Evolutionary conservation across 2,113 vertebrate genomes (phyloP).

Genomic region (Sylvilagus bachmani): DNA sequence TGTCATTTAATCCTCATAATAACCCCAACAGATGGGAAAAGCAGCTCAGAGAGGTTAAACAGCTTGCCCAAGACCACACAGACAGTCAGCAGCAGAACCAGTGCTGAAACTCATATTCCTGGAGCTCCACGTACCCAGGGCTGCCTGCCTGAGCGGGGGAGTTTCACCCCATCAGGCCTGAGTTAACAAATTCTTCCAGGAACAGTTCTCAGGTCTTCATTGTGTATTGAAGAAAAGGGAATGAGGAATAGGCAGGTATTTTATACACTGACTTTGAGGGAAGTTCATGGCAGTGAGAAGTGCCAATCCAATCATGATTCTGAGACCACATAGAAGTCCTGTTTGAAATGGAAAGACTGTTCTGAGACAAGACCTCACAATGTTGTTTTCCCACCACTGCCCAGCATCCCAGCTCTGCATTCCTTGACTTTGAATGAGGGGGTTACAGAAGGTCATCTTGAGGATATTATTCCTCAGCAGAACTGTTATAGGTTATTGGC

Average conservation of each 20-base stretch:
- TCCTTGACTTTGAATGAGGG: not conserved
- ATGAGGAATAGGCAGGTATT: not conserved
- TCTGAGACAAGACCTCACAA: too few relatives aligned
- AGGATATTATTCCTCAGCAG: not conserved
- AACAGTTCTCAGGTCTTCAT: not conserved
- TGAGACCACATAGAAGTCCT: not conserved
- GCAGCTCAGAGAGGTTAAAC: too few relatives aligned
- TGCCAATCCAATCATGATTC: not conserved
- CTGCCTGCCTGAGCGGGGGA: not conserved
- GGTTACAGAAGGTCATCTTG: not conserved
- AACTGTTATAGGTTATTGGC: not conserved
- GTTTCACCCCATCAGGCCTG: not conserved
- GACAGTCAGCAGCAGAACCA: not conserved
- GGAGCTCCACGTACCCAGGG: not conserved
- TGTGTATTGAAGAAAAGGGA: not conserved
- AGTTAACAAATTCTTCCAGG: not conserved
- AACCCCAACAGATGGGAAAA: too few relatives aligned
- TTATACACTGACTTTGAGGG: constrained; percentile 2
- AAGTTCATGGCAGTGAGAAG: not conserved
- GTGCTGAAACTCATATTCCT: not conserved
- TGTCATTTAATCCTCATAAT: too few relatives aligned
- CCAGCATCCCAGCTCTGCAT: not conserved
- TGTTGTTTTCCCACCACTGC: too few relatives aligned
- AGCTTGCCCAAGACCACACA: not conserved
- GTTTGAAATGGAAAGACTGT: not conserved